These are phyloP conservation scores for Cynopterus sphinx DNA, from an alignment of 2,797 vertebrate genomes.

Conservation along the genomic window DNA sequence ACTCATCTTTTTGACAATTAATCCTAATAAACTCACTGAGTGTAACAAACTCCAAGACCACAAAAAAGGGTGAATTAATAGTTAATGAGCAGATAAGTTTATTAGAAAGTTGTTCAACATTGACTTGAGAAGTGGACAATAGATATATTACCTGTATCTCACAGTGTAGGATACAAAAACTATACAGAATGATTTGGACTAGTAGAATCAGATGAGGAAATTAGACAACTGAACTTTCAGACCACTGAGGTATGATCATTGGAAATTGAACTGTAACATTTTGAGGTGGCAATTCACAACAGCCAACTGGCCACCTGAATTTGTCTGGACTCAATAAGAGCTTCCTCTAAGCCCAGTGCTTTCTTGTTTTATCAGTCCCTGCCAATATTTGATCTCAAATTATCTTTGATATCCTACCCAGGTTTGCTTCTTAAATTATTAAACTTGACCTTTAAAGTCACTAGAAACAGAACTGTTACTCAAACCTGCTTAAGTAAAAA, in stretches of 20 bases:
- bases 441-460: not conserved
- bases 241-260: not conserved
- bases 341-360: not conserved
- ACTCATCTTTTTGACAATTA: too few species aligned
- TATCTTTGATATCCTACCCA: not conserved
- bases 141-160: not conserved
- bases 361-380: not conserved
- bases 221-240: not conserved
- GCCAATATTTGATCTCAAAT: not conserved
- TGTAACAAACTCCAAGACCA: too few species aligned
- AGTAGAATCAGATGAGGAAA: not conserved
- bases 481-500: not conserved
- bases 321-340: not conserved
- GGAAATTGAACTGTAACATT: not conserved
- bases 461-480: not conserved
- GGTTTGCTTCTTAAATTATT: not conserved
- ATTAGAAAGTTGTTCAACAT: too few species aligned
- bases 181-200: not conserved
- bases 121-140: too few species aligned
- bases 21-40: too few species aligned
- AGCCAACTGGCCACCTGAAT: not conserved
- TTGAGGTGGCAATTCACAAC: not conserved
- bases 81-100: too few species aligned
- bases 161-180: not conserved
- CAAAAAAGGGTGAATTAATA: too few species aligned